Evolutionary conservation across 2,888 invertebrate genomes (phyloP).

Genomic region (Ophioninae sp.): DNA sequence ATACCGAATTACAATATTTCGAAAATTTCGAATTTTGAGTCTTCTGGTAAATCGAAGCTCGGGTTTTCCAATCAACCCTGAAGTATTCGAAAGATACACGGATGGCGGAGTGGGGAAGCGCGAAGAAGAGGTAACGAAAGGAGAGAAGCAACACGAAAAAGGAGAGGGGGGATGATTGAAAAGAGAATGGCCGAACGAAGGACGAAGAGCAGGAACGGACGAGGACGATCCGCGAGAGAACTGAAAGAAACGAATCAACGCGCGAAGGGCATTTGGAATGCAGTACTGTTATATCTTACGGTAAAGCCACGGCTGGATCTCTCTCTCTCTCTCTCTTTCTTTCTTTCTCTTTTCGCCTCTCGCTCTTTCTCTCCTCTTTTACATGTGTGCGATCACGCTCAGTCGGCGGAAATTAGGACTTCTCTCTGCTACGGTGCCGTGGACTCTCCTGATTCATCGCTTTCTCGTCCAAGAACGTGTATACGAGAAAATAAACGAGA

Average conservation of each 20-base stretch:
- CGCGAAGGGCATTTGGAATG: constrained; percentile 78
- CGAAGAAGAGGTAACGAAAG: constrained; percentile 56
- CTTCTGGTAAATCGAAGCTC: no score
- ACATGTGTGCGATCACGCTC: constrained; percentile 36
- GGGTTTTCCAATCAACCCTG: no score
- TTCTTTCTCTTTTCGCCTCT: neutral
- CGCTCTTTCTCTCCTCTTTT: neutral
- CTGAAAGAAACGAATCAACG: constrained; percentile 75
- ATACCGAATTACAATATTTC: no score
- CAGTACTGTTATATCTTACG: constrained; percentile 80
- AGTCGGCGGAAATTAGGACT: constrained; percentile 79
- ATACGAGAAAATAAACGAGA: constrained; percentile 40
- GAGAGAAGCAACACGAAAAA: constrained; percentile 56
- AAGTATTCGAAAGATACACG: neutral
- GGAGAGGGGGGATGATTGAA: constrained; percentile 22
- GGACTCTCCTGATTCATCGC: constrained; percentile 70
- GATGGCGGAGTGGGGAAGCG: constrained; percentile 28
- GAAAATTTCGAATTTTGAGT: no score
- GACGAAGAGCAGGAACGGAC: constrained; percentile 55
- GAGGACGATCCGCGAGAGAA: constrained; percentile 65
- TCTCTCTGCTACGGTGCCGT: constrained; percentile 70
- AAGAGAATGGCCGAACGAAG: constrained; percentile 59
- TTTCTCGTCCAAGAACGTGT: constrained; percentile 64
- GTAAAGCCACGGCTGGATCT: constrained; percentile 72
- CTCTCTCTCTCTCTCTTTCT: constrained; percentile 25